phyloP scores from a whole-genome alignment of 1,140 invertebrate species.

The Galleria mellonella region DNA sequence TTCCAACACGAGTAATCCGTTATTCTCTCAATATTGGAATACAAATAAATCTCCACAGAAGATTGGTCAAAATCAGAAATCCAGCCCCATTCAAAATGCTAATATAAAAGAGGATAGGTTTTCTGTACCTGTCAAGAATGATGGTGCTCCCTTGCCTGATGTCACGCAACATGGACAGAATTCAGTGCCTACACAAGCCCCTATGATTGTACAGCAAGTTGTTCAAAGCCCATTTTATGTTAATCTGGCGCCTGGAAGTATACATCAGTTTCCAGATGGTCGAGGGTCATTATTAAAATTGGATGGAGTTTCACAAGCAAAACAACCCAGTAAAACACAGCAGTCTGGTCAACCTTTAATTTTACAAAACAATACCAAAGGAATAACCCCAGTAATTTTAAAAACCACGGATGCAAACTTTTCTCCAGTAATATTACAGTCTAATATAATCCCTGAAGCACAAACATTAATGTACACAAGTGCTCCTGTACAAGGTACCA shows the following conservation, averaged over 20 bases:
- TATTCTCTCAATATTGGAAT: slow-evolving; percentile 52
- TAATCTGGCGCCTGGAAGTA: slow-evolving; percentile 42
- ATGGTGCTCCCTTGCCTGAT: slow-evolving; percentile 29
- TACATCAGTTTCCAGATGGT: slow-evolving; percentile 45
- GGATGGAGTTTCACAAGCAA: slow-evolving; percentile 36
- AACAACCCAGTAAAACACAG: slow-evolving; percentile 31
- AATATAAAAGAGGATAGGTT: slow-evolving; percentile 44
- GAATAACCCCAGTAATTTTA: slow-evolving; percentile 57
- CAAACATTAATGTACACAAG: slow-evolving; percentile 78
- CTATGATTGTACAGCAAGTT: slow-evolving; percentile 61
- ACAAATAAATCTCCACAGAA: slow-evolving; percentile 24
- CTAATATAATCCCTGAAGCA: slow-evolving; percentile 60
- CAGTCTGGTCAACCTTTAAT: slow-evolving; percentile 58
- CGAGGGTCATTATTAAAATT: slow-evolving; percentile 40
- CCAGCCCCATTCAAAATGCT: slow-evolving; percentile 35
- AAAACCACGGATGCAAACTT: slow-evolving; percentile 61
- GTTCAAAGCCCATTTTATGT: slow-evolving; percentile 58
- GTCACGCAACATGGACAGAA: slow-evolving; percentile 35
- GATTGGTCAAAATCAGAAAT: slow-evolving; percentile 28
- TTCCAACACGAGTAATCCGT: slow-evolving; percentile 45
- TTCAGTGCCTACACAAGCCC: slow-evolving; percentile 28
- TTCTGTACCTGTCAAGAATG: slow-evolving; percentile 32
- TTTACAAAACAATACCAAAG: slow-evolving; percentile 62
- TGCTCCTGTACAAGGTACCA: slow-evolving; percentile 65
- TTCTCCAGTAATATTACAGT: slow-evolving; percentile 63